Evolutionary conservation across 2,888 invertebrate genomes (phyloP), one percentile per base, ranked within the genome.

Genomic region (Philonicus albiceps): DNA sequence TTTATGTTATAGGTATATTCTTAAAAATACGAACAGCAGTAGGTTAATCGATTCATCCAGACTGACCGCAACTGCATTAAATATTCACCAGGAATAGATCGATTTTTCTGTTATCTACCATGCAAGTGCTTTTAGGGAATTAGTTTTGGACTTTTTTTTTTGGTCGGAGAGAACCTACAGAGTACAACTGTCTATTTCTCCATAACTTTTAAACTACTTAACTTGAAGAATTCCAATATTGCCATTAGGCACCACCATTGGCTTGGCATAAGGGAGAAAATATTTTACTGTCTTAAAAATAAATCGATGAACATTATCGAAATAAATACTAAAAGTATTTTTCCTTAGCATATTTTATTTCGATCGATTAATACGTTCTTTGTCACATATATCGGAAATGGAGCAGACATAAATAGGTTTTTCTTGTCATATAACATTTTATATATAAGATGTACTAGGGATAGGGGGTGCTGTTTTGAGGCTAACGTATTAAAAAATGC

Each of bases 21-120:
- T 13, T 5, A 3, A 27, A 72, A 72, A 30, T 74, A 74, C n/a
- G 34, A 31, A 34, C 16, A 74, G 7, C 31, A 11, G n/a, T 31
- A 74, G n/a, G 34, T 74, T 74, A 34, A 74, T 74, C 34, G 74
- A 74, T 74, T 76, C 76, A 76, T 37, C 76, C 76, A 19, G 27
- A n/a, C 40, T 76, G 16, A 40, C 76, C 76, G 37, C 37, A 76
- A 76, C 13, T 22, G n/a, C n/a, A 76, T 76, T 40, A 76, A 76
- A 76, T 76, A 76, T 76, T 76, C 40, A 76, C 34, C 22, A 40
- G 19, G 37, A 76, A 40, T 22, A 76, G 37, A 76, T 76, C 76
- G 37, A 76, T 76, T 64, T 64, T 64, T 64, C 64, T 27, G 27
- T 64, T 64, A 64, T 64, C 64, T 64, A 64, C 22, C 22, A 55